Evolutionary conservation across 2,113 vertebrate species (phyloP), one percentile per base, ranked within the genome.

Genomic region (Pseudolaguvia tuberculata): DNA sequence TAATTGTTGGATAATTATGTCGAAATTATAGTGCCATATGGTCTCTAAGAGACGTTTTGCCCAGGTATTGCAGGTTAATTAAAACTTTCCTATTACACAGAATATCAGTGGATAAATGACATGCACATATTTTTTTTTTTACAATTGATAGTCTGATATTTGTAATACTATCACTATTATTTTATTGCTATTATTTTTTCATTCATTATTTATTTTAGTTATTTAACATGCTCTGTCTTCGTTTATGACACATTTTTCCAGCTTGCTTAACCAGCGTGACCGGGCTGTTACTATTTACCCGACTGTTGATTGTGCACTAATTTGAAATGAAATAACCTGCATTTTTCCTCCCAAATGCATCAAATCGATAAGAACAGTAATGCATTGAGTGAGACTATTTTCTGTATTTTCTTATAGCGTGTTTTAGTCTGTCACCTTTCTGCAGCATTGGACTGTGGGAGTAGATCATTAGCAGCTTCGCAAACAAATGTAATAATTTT

Each of bases 381-480:
- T 72, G 80, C 69, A 61, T n/a, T 71, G 58, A 73, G 77, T 82
- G 56, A 70, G 56, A 51, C 52, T 70, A 68, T n/a, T n/a, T n/a
- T 73, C 75, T 65, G 39, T 59, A 73, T 71, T 77, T 79, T 83
- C 61, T 78, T 78, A 77, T 79, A 39, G 76, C 72, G 58, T 75
- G 71, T 78, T 76, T 81, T 81, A 83, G 74, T 80, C 61, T 83
- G 59, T 83, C 79, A 81, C 80, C 82, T 82, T 78, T 73, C 83
- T 82, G 72, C 78, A 79, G 72, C 75, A 84, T 81, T 79, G 84
- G 79, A 88, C 84, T 87, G 81, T 70, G 59, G 72, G 73, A 82
- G 79, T 86, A 81, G 86, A 88, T 88, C 83, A 89, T 90, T 88
- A 86, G 83, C 87, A 90, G 86, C 82, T 87, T 88, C 76, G 81